A percentile compares a stretch with the other conserved stretches of the same genome.
phyloP scores from a whole-genome alignment of 2,113 vertebrate species.

The Podarcis cretensis region DNA sequence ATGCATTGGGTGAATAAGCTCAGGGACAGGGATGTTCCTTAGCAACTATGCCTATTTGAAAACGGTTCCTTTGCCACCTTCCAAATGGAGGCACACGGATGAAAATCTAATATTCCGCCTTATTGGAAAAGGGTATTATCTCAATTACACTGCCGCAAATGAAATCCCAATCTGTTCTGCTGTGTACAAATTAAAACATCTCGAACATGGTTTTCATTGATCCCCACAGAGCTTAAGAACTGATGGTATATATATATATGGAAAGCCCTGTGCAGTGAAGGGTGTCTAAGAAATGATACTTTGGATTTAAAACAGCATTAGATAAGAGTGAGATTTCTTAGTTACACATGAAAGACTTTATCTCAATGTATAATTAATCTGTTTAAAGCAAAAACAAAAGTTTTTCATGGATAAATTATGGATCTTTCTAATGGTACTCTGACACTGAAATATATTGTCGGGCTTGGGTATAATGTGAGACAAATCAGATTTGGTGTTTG shows the following conservation, averaged over 20 bases:
- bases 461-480: background rate
- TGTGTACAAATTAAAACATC: constrained; percentile 4
- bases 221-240: background rate
- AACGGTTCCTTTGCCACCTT: background rate
- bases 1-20: background rate
- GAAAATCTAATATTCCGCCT: constrained; percentile 2
- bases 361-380: background rate
- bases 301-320: constrained; percentile 21
- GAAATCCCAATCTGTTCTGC: background rate
- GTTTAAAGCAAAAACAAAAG: background rate
- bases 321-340: background rate
- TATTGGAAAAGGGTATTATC: constrained; percentile 1
- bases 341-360: background rate
- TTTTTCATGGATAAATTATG: background rate
- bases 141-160: constrained; percentile 14
- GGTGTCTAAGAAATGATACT: background rate
- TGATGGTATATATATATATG: constrained; percentile 10
- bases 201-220: constrained; percentile 10
- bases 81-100: background rate
- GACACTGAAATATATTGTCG: background rate
- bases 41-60: background rate
- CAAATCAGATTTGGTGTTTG: background rate
- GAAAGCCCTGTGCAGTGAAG: background rate
- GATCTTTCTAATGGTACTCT: background rate
- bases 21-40: background rate